Base-by-base conservation (phyloP, 2,797 vertebrate species). In the Borostomias antarcticus region DNA sequence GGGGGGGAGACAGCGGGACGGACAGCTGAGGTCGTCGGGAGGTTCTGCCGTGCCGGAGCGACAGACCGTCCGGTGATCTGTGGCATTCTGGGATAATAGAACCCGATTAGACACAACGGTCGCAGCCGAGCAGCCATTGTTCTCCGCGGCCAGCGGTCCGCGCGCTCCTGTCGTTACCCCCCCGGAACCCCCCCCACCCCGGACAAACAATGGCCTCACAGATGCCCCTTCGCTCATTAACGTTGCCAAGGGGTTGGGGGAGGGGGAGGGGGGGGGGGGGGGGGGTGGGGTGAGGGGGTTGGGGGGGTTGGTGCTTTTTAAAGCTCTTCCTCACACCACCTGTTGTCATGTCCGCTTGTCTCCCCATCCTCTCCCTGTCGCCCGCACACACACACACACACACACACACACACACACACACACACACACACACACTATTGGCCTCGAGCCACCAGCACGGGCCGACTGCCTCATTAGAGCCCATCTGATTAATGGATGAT, bases 291-390 rank as follows among this genome's bases (percentile, higher is more conserved):
- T 48, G 13, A 19, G 54, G 19, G 32, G 10, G 54, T 35, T 23
- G 48, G 8, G 58, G 61, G 76, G 73, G 68, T 58, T 17, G 73
- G 71, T 17, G 74, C 72, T 56, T 17, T 10, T 8, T 8, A 23
- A 19, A 8, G n/a, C 21, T 51, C 58, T 77, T 89, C 86, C 86
- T 85, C 71, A 53, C 76, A 86, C 89, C 92, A 93, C 91, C 91
- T 93, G 91, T 92, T 92, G 89, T 89, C 74, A 82, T 76, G 62
- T 68, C 68, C 80, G 59, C 70, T 48, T 61, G 62, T 21, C 43
- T n/a, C 28, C 5, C 23, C 59, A 25, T 17, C 63, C 48, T 60
- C 32, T 45, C 37, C 50, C 67, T 17, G 33, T 9, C 13, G 15
- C 26, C n/a, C 54, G 35, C 54, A 35, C 30, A 58, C 54, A 35